Evolutionary conservation across 2,888 invertebrate species (phyloP), one percentile per base, ranked within the genome.

Genomic region (Abrostola tripartita): DNA sequence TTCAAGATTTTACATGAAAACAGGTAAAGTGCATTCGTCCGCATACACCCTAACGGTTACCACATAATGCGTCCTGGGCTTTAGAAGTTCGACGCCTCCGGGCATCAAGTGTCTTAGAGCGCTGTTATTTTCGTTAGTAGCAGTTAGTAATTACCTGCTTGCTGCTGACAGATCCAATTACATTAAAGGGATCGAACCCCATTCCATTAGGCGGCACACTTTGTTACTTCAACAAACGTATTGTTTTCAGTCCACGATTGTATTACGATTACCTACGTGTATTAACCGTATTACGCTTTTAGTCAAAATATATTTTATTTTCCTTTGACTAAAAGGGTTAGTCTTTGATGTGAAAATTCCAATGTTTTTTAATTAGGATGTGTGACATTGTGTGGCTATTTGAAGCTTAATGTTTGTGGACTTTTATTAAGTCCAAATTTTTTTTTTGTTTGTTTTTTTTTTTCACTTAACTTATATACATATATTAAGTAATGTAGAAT

Each of bases 81-180:
- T 70, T 62, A 73, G 65, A 60, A 41, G 63, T 56, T 35, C 60
- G 59, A 58, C 52, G 71, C 78, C 65, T 60, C 44, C 53, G 81
- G 81, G 86, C 84, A 84, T 89, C 84, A 82, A 84, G 85, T 88
- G 85, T 89, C 90, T 85, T 79, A 82, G 78, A 80, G 77, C 76
- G 78, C 80, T 89, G 89, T 92, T 90, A 90, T 91, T 91, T 91
- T 89, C 86, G 87, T 86, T 87, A 88, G 86, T 84, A 87, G 85
- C 86, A 86, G 83, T 85, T 85, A 84, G 88, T 92, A 93, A 92
- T 92, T 93, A 92, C 92, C 91, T 90, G 89, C 68, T 85, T 85
- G 92, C 85, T 84, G 81, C 89, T 90, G 93, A 93, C 93, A 92
- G 90, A 89, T 93, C 90, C 92, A 92, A 93, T 94, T 93, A 92